Conservation (phyloP, 2,113 vertebrate species). For the Myocastor coypus region DNA sequence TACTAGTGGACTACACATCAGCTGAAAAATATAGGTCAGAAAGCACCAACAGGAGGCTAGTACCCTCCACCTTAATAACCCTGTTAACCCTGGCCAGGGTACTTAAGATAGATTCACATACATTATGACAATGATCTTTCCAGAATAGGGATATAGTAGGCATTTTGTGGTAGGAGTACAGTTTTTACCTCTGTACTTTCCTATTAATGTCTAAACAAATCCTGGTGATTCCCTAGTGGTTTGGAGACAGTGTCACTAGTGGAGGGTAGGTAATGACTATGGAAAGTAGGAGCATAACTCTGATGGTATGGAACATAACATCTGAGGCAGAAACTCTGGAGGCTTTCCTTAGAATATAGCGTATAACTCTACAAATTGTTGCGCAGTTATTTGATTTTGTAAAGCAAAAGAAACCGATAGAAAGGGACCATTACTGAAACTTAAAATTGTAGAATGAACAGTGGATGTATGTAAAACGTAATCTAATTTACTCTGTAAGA, state of each 20-base stretch:
- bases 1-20: not conserved
- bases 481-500: not conserved
- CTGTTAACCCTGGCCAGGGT: not conserved
- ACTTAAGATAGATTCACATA: conserved; percentile 5
- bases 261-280: not conserved
- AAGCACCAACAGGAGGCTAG: not conserved
- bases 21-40: not conserved
- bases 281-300: not conserved
- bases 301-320: not conserved
- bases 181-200: not conserved
- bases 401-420: not conserved
- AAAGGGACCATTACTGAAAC: not conserved
- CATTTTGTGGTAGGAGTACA: not conserved
- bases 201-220: not conserved
- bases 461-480: not conserved
- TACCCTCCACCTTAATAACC: not conserved
- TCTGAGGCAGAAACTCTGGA: not conserved
- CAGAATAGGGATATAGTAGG: not conserved
- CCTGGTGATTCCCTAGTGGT: not conserved
- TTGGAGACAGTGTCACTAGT: not conserved
- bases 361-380: not conserved
- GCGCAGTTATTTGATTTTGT: not conserved
- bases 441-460: conserved; percentile 17
- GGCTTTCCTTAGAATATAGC: not conserved
- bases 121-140: not conserved